Conservation (phyloP, 2,888 invertebrate genomes). For the Magallana nippona region DNA sequence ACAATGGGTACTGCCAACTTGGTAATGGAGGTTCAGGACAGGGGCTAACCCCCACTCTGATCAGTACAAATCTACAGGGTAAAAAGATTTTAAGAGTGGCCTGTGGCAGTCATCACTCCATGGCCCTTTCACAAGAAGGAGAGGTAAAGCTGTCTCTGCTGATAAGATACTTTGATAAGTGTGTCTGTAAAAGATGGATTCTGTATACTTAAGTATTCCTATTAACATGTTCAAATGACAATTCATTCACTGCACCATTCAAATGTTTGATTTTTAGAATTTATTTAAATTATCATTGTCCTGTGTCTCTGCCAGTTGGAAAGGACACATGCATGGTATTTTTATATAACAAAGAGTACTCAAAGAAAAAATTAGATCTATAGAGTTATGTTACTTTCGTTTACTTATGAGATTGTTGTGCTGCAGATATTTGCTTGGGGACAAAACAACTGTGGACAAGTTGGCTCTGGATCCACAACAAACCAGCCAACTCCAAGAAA, state of each 20-base stretch:
- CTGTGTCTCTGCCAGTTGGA: too few species aligned
- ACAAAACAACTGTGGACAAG: constrained; percentile 84
- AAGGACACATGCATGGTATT: too few species aligned
- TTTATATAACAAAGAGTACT: too few species aligned
- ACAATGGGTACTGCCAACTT: constrained; percentile 83
- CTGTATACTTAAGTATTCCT: not conserved
- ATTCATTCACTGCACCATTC: not conserved
- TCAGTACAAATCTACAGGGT: constrained; percentile 81
- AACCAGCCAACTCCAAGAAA: constrained; percentile 82
- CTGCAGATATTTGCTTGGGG: constrained; percentile 84
- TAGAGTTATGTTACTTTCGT: too few species aligned
- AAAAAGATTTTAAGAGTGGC: constrained; percentile 82
- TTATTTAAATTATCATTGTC: too few species aligned
- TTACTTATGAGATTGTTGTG: not conserved
- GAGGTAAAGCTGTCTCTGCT: constrained; percentile 79
- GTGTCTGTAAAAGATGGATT: not conserved
- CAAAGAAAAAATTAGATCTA: not conserved
- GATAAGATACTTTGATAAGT: too few species aligned
- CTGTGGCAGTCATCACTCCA: constrained; percentile 84
- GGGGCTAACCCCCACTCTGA: constrained; percentile 81
- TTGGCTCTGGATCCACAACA: constrained; percentile 82
- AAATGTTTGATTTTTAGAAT: too few species aligned
- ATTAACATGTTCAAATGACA: too few species aligned
- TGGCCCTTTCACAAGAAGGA: constrained; percentile 83
- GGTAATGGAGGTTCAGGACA: constrained; percentile 83